Evolutionary conservation across 1,140 invertebrate genomes (phyloP).

Genomic region (Pseudomyrmex dendroicus): DNA sequence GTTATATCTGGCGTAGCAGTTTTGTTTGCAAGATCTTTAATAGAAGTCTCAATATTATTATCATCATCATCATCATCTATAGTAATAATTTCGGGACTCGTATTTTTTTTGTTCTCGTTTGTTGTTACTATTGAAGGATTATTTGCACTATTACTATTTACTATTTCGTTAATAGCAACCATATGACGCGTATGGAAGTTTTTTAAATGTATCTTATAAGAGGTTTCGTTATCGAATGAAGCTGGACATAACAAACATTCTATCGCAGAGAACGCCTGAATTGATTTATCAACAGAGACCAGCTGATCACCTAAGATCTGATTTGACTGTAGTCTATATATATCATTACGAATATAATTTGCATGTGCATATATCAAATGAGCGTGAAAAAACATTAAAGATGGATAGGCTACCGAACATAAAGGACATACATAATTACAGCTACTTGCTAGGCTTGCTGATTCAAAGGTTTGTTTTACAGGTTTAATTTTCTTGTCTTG

Average conservation of each 20-base stretch:
- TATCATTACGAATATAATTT: neutral
- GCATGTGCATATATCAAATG: conserved; percentile 33
- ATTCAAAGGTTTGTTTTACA: neutral
- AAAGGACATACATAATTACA: conserved; percentile 26
- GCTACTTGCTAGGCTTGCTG: neutral
- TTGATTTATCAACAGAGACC: neutral
- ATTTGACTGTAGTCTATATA: neutral
- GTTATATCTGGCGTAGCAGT: neutral
- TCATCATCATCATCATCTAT: conserved; percentile 21
- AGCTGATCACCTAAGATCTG: neutral
- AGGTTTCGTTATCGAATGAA: neutral
- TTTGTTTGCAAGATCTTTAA: neutral
- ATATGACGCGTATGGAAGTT: neutral
- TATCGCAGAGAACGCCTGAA: neutral
- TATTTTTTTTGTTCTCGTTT: neutral
- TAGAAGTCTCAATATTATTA: neutral
- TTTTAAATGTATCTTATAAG: conserved; percentile 4
- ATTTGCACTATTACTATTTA: neutral
- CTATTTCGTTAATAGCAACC: neutral
- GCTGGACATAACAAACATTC: conserved; percentile 38
- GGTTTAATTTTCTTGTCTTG: conserved; percentile 56
- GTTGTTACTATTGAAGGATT: neutral
- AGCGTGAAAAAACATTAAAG: conserved; percentile 21
- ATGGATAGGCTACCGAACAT: conserved; percentile 17
- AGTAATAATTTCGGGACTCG: conserved; percentile 29